Evolutionary conservation across 2,888 invertebrate genomes (phyloP), one percentile per base, ranked within the genome.

Genomic region (Chesias legatella): DNA sequence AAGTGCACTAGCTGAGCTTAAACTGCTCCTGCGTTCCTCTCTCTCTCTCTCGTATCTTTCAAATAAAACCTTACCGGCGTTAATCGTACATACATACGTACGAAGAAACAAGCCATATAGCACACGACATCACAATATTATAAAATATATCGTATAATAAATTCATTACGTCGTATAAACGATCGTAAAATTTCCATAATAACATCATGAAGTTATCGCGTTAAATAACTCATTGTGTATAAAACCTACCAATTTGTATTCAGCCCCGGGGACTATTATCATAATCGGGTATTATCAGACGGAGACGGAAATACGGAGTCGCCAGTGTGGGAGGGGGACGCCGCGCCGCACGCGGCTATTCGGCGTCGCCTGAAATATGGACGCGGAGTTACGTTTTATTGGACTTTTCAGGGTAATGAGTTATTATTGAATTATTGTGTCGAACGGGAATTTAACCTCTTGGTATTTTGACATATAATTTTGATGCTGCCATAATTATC

Each of bases 211-310:
- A 64, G 50, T 44, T 58, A 60, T 60, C 61, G 66, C 73, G 71
- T 74, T 79, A 76, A 79, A 81, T 79, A 81, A 75, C 73, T 84
- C 82, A 72, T 75, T 74, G 79, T 74, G 79, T 77, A 83, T 79
- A 82, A 82, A 81, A 84, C 70, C 66, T 67, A 72, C 81, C 80
- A 76, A 83, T 84, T 84, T 76, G 73, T 85, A 85, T 84, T 81
- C 84, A 69, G 65, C 59, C 56, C 60, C 64, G 55, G 61, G 45
- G 65, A 50, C 53, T 59, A 81, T 82, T 81, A 80, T 76, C 77
- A 81, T 82, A 81, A 79, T 79, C 76, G 73, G 62, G 56, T 53
- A 58, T 56, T 58, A 60, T 58, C 55, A 26, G 56, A 70, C 33
- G 43, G 63, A 43, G 70, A 69, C 10, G 43, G 51, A 21, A 37